Evolutionary conservation across 1,140 invertebrate species (phyloP).

Genomic region (Ruditapes philippinarum): DNA sequence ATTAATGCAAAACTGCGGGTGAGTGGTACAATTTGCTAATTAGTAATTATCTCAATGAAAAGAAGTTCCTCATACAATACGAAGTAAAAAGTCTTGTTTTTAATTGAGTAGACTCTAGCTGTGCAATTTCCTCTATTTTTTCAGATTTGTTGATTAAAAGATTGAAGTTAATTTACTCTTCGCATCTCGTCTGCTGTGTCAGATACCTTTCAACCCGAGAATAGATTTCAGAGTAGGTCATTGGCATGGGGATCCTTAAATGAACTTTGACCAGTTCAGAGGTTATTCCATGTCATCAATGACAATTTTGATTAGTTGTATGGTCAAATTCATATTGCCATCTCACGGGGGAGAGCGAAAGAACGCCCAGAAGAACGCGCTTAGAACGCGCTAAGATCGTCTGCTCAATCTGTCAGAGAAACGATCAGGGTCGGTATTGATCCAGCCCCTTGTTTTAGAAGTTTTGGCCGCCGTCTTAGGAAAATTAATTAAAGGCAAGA

Average conservation of each 20-base stretch:
- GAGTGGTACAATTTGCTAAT: neutral
- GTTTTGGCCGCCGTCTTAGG: too few relatives aligned
- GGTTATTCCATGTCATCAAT: slow-evolving; percentile 29
- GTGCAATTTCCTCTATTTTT: neutral
- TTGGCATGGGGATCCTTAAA: slow-evolving; percentile 30
- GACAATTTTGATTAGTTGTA: slow-evolving; percentile 51
- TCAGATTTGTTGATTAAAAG: slow-evolving; percentile 15
- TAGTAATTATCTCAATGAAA: neutral
- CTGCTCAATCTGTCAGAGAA: neutral
- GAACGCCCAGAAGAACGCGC: neutral
- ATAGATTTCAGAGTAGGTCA: neutral
- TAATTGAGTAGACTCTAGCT: neutral
- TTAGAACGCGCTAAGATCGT: neutral
- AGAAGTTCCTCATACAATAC: neutral
- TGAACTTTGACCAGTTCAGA: slow-evolving; percentile 47
- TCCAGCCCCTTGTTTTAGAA: neutral
- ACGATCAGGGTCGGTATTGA: neutral
- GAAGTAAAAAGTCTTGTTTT: neutral
- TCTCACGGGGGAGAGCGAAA: neutral
- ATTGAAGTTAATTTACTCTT: slow-evolving; percentile 25
- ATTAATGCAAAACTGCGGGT: neutral
- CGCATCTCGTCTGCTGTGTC: neutral
- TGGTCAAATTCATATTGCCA: slow-evolving; percentile 39
- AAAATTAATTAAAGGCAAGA: too few relatives aligned
- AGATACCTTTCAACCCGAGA: neutral